Evolutionary conservation across 2,888 invertebrate species (phyloP).

Genomic region (Leucophenga montana): DNA sequence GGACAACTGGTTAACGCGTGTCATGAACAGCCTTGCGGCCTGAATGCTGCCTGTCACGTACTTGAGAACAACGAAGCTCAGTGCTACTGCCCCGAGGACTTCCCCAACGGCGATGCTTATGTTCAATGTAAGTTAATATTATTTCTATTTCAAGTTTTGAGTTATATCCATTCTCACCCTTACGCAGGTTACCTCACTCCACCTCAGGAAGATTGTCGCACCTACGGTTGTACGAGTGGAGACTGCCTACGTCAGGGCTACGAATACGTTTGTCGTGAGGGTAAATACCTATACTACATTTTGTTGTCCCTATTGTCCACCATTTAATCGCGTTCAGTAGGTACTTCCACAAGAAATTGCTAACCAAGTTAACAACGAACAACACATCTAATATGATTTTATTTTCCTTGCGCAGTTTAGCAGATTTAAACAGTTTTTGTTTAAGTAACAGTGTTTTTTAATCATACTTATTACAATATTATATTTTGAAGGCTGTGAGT

Average conservation of each 20-base stretch:
- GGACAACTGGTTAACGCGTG: conserved; percentile 81
- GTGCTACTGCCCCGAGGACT: conserved; percentile 88
- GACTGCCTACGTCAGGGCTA: conserved; percentile 89
- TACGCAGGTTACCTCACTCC: conserved; percentile 64
- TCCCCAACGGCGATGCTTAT: conserved; percentile 88
- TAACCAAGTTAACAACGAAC: conserved; percentile 52
- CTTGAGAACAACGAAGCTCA: conserved; percentile 80
- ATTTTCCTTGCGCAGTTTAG: conserved; percentile 24
- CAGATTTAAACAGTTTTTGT: conserved; percentile 32
- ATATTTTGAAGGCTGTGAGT: conserved; percentile 54
- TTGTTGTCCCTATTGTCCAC: conserved; percentile 1
- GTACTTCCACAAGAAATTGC: conserved; percentile 44
- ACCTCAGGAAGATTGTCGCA: conserved; percentile 82
- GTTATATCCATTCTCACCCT: background rate
- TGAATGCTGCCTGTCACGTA: conserved; percentile 86
- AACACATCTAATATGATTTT: conserved; percentile 36
- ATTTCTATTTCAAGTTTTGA: background rate
- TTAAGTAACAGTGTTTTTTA: conserved; percentile 40
- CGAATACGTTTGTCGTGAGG: conserved; percentile 79
- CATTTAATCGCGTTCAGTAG: conserved; percentile 29
- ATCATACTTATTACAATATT: conserved; percentile 42
- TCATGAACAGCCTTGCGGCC: conserved; percentile 84
- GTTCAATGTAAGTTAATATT: conserved; percentile 82
- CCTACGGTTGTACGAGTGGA: conserved; percentile 87
- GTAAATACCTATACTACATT: conserved; percentile 65